Percentiles rank a stretch among this genome's conserved stretches.
Evolutionary conservation across 2,113 vertebrate genomes (phyloP).

Genomic region (Pseudorectes ferrugineus): DNA sequence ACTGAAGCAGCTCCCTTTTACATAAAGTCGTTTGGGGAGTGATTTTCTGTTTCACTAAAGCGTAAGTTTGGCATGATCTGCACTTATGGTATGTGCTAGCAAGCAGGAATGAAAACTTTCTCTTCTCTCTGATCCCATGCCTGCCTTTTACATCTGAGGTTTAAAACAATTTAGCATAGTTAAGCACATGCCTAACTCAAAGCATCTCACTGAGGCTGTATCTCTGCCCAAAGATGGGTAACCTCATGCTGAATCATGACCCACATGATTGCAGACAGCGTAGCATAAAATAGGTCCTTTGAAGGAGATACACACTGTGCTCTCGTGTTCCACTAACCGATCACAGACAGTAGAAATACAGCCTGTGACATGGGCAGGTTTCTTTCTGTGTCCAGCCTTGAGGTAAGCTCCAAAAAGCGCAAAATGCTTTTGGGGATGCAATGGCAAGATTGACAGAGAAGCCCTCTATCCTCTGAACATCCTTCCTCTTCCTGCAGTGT

Average conservation of each 20-base stretch:
- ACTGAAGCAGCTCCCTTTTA: not conserved
- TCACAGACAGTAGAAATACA: not conserved
- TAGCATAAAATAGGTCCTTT: not conserved
- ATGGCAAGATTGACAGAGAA: not conserved
- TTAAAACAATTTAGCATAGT: not conserved
- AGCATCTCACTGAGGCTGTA: not conserved
- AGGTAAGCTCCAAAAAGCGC: not conserved
- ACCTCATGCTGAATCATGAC: not conserved
- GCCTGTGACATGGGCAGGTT: not conserved
- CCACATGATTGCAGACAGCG: rapidly evolving
- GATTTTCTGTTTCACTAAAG: not conserved
- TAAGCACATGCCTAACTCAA: not conserved
- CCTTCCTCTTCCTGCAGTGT: not conserved
- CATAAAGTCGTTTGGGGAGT: not conserved
- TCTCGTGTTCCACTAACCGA: not conserved
- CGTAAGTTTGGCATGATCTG: not conserved
- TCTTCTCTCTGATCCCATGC: not conserved
- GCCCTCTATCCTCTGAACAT: rapidly evolving
- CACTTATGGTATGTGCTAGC: not conserved
- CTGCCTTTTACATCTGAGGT: not conserved
- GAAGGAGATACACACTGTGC: not conserved
- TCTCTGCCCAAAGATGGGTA: not conserved
- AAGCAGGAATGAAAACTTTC: not conserved
- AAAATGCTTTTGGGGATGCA: not conserved
- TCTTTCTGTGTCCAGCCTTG: not conserved